phyloP scores from a whole-genome alignment of 37 sponge, comb jelly and placozoan genomes.

The Bolinopsis microptera region DNA sequence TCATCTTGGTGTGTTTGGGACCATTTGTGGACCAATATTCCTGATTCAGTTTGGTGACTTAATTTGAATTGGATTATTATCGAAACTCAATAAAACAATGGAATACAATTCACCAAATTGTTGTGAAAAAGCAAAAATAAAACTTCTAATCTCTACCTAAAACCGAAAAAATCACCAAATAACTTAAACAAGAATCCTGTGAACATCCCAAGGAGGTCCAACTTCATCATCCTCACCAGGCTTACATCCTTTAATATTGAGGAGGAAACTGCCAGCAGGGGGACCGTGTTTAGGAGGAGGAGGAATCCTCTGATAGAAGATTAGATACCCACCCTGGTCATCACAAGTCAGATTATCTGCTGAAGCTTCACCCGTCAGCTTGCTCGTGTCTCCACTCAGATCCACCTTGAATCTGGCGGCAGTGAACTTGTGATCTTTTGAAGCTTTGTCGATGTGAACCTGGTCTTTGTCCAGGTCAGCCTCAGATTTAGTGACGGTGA shows the following conservation, averaged over 20 bases:
- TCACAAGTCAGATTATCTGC: slow-evolving; percentile 40
- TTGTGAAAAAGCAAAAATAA: background rate
- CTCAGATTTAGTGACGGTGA: slow-evolving; percentile 34
- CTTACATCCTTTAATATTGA: slow-evolving; percentile 15
- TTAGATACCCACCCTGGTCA: slow-evolving; percentile 42
- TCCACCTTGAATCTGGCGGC: slow-evolving; percentile 29
- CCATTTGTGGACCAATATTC: too few relatives aligned
- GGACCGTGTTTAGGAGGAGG: slow-evolving; percentile 37
- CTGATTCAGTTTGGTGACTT: too few relatives aligned
- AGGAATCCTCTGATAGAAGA: slow-evolving; percentile 55
- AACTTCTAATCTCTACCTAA: background rate
- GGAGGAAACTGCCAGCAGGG: slow-evolving; percentile 46
- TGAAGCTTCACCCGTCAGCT: slow-evolving; percentile 13
- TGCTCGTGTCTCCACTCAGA: background rate
- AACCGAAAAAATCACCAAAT: background rate
- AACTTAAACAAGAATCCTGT: background rate
- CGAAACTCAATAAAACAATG: background rate
- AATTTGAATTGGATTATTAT: too few relatives aligned
- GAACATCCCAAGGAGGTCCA: too few relatives aligned
- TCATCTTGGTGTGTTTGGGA: too few relatives aligned
- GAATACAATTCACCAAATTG: background rate
- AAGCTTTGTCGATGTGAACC: slow-evolving; percentile 29
- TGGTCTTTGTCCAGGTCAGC: background rate
- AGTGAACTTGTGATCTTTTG: slow-evolving; percentile 60
- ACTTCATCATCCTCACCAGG: background rate